Conservation (phyloP, 2,888 invertebrate genomes). For the Unio delphinus region DNA sequence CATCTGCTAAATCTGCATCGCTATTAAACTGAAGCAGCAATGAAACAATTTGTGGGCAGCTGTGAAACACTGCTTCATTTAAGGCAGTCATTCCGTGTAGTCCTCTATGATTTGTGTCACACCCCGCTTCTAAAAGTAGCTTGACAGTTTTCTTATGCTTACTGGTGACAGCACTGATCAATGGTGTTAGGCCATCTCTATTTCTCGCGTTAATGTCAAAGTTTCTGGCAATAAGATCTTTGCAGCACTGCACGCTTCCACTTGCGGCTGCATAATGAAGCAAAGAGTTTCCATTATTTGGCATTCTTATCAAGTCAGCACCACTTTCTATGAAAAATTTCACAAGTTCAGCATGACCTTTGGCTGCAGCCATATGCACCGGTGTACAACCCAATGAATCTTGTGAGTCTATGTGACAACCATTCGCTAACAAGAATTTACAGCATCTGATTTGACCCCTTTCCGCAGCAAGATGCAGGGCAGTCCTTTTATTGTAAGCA, state of each 20-base stretch:
- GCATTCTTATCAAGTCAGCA: constrained; percentile 49
- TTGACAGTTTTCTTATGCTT: constrained; percentile 53
- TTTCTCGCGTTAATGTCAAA: constrained; percentile 56
- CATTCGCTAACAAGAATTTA: constrained; percentile 49
- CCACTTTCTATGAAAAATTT: constrained; percentile 55
- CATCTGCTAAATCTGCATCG: constrained; percentile 61
- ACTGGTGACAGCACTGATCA: constrained; percentile 57
- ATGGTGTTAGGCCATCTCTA: constrained; percentile 58
- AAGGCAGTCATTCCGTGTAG: constrained; percentile 65
- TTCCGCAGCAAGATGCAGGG: constrained; percentile 64
- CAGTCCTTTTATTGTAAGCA: constrained; percentile 60
- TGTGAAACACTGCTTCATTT: constrained; percentile 67
- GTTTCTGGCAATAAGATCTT: constrained; percentile 43
- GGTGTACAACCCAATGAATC: constrained; percentile 64
- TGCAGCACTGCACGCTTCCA: constrained; percentile 56
- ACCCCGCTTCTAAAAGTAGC: constrained; percentile 56
- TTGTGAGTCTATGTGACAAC: constrained; percentile 56
- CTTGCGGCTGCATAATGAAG: constrained; percentile 64
- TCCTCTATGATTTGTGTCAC: constrained; percentile 50
- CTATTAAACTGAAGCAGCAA: constrained; percentile 61
- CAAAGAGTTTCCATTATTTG: constrained; percentile 56
- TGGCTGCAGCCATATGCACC: constrained; percentile 62
- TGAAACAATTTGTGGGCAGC: constrained; percentile 58
- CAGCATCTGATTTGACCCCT: constrained; percentile 53
- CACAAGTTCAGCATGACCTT: constrained; percentile 56